Base-by-base conservation (phyloP, 1,140 invertebrate genomes). In the Lepidostoma basale region DNA sequence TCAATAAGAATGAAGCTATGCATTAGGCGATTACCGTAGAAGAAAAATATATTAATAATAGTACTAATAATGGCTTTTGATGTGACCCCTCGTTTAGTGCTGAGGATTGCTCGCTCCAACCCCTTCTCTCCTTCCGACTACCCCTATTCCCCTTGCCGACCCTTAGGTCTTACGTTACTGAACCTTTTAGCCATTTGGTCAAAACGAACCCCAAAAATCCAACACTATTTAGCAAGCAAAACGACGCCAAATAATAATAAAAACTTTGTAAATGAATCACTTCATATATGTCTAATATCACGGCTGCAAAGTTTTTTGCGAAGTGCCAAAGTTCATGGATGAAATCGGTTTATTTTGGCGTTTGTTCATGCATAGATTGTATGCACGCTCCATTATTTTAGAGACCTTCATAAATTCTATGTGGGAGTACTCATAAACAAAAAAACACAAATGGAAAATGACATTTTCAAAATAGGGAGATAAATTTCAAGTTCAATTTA, bases 101-200 rank as follows among this genome's bases (percentile, higher is more conserved):
- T 14, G 14, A 28, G 49, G 49, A 26, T 54, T 28, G 49, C 14
- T 3, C 3, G 49, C 14, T 3, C 3, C n/a, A 30, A 28, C 49
- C 45, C n/a, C n/a, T n/a, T n/a, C n/a, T n/a, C n/a, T n/a, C n/a
- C 30, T 30, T 30, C 25, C 25, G 26, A 54, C 9, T n/a, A n/a
- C n/a, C n/a, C 49, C 49, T 3, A 36, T 16, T 30, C 49, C 49
- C 18, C 5, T 8, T 16, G 4, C 20, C n/a, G 28, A 5, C 26
- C 12, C 9, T 22, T 23, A 23, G 49, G 25, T 54, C 49, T 54
- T 54, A 30, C 25, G 26, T 54, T 54, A 54, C 26, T 16, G 14
- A 54, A 33, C 49, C 49, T 54, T 54, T 54, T 54, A 30, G 49
- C 49, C 26, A 33, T 54, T 54, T 20, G 49, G 49, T 54, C 49